Base-by-base conservation (phyloP, 2,113 vertebrate species). In the Labeo catla region DNA sequence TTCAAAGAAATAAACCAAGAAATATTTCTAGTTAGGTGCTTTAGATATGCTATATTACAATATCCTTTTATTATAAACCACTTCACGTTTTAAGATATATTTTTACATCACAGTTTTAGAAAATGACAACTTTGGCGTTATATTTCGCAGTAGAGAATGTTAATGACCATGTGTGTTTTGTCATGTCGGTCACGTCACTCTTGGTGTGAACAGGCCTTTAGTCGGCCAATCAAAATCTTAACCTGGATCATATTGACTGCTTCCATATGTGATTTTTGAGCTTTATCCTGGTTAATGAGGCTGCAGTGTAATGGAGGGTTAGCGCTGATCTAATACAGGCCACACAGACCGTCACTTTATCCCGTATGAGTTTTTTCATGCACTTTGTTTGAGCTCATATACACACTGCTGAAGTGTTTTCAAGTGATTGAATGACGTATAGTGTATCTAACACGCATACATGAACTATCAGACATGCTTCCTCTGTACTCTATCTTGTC, bases 251-350 rank as follows among this genome's bases (percentile, higher is more conserved):
- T 10, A 45, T 43, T 74, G 66, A 86, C 61, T 70, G 45, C 6
- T 45, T 57, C 81, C 81, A 84, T 76, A 15, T 86, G 84, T 80
- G 76, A 84, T 80, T 76, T 57, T 23, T 36, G 68, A 77, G n/a
- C 47, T 81, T n/a, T 47, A 15, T 82, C 59, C 43, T 65, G 4
- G 70, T 73, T 74, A 59, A 79, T 39, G 68, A 85, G 63, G 54
- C 28, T 77, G 23, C 23, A 43, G 50, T 83, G 61, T 83, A 76
- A 84, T 86, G 81, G 45, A 88, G 54, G 74, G 34, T 54, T 88
- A 45, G 45, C 12, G 34, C 79, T 88, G 85, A 88, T 88, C 54
- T 63, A 86, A 77, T 11, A 4, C 68, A 72, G 83, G 28, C 61
- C 78, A 82, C 87, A 83, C 87, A 72, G 77, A 65, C 11, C 28